These are phyloP conservation scores for Drosophila phalerata DNA, from an alignment of 2,888 invertebrate species.

Conservation along the genomic window DNA sequence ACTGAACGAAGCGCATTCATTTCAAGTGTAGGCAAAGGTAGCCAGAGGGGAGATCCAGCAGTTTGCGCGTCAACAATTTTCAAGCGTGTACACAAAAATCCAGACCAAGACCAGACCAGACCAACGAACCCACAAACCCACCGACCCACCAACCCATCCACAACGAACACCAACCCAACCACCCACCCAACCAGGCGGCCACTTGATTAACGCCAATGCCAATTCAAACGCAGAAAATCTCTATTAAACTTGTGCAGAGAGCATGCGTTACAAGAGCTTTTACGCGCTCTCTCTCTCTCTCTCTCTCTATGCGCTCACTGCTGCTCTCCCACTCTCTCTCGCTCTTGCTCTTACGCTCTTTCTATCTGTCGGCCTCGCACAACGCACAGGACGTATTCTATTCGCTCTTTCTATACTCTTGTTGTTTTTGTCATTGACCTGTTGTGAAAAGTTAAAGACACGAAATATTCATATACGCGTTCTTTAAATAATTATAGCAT, in stretches of 20 bases:
- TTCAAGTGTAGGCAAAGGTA: neutral
- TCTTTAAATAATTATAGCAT: constrained; percentile 23
- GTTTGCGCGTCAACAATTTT: constrained; percentile 77
- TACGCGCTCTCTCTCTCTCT: neutral
- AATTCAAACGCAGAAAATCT: constrained; percentile 79
- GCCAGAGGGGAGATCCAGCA: constrained; percentile 8
- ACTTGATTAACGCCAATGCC: constrained; percentile 80
- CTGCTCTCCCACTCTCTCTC: neutral
- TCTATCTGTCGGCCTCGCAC: constrained; percentile 3
- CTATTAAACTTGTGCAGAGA: constrained; percentile 71
- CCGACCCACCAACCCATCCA: constrained; percentile 36
- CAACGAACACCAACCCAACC: constrained; percentile 30
- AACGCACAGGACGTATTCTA: constrained; percentile 15
- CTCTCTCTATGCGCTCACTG: constrained; percentile 23
- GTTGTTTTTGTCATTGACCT: constrained; percentile 81
- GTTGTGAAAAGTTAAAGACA: constrained; percentile 60
- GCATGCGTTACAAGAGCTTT: constrained; percentile 75
- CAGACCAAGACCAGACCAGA: constrained; percentile 70
- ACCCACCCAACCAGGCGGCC: constrained; percentile 57
- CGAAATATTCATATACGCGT: constrained; percentile 10
- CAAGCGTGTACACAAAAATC: constrained; percentile 80
- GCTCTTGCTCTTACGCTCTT: constrained; percentile 5
- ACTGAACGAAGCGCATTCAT: constrained; percentile 25
- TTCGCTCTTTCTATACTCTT: constrained; percentile 11
- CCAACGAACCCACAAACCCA: constrained; percentile 37